Evolutionary conservation across 2,797 vertebrate genomes (phyloP).

Genomic region (Coracias cyanogaster): DNA sequence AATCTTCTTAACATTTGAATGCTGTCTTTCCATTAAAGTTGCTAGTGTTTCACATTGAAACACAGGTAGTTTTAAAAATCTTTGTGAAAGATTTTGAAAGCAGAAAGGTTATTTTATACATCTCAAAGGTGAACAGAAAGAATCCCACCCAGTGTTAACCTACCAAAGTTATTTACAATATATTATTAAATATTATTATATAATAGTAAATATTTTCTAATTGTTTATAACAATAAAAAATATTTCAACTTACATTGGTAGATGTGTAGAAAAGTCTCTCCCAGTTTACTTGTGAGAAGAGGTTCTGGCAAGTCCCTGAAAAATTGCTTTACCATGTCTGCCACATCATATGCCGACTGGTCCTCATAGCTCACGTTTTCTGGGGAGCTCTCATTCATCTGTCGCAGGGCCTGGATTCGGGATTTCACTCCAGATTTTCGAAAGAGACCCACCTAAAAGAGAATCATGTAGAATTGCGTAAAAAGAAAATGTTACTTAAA

Average conservation of each 20-base stretch:
- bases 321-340: slow-evolving; percentile 98
- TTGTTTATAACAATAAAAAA: not conserved
- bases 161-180: not conserved
- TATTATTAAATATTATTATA: not conserved
- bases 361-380: slow-evolving; percentile 94
- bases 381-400: slow-evolving; percentile 94
- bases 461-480: not conserved
- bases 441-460: slow-evolving; percentile 93
- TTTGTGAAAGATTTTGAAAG: not conserved
- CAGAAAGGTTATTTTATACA: not conserved
- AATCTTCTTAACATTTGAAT: not conserved
- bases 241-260: slow-evolving; percentile 93
- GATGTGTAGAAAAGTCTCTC: slow-evolving; percentile 97
- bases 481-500: not conserved
- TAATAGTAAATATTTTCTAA: not conserved
- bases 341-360: slow-evolving; percentile 96
- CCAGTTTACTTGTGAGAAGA: slow-evolving; percentile 95
- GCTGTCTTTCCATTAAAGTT: not conserved
- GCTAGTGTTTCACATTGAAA: not conserved
- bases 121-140: not conserved
- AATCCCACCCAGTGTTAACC: not conserved
- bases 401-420: slow-evolving; percentile 93
- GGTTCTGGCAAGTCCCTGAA: slow-evolving; percentile 97
- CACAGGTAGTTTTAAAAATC: not conserved
- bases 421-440: slow-evolving; percentile 98